Evolutionary conservation across 2,888 invertebrate species (phyloP).

Genomic region (Lithosia quadra): DNA sequence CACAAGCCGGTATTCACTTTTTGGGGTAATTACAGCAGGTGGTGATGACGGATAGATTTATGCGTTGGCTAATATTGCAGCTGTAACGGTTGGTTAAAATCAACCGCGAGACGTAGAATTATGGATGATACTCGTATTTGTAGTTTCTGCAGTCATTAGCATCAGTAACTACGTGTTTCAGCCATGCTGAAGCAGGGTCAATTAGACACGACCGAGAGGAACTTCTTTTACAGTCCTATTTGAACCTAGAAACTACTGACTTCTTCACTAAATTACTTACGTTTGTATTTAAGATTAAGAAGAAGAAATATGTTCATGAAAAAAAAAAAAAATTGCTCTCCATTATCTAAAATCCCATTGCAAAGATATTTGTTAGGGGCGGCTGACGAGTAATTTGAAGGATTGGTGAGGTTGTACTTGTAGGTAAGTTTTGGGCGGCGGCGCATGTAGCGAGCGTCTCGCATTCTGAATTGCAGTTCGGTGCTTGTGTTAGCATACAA

Average conservation of each 20-base stretch:
- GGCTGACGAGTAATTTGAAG: too few species aligned
- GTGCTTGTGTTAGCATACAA: too few species aligned
- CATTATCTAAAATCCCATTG: too few species aligned
- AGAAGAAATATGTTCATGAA: too few species aligned
- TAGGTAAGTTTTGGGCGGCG: too few species aligned
- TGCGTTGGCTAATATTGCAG: conserved; percentile 18
- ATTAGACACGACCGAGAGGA: background rate
- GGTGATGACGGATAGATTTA: conserved; percentile 23
- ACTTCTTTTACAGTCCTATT: background rate
- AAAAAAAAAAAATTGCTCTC: too few species aligned
- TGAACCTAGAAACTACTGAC: background rate
- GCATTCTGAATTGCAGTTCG: too few species aligned
- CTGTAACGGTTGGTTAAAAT: conserved; percentile 19
- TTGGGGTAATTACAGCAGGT: conserved; percentile 17
- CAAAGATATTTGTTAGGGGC: too few species aligned
- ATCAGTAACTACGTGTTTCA: background rate
- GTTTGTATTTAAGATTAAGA: background rate
- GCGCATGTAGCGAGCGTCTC: too few species aligned
- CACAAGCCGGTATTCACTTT: background rate
- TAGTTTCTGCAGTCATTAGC: conserved; percentile 10
- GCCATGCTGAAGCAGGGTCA: background rate
- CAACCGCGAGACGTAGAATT: conserved; percentile 11
- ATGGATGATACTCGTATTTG: conserved; percentile 7
- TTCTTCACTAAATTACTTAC: background rate
- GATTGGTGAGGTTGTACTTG: too few species aligned